These are phyloP conservation scores for Ennomos erosarius DNA, from an alignment of 2,888 invertebrate species.

Conservation along the genomic window DNA sequence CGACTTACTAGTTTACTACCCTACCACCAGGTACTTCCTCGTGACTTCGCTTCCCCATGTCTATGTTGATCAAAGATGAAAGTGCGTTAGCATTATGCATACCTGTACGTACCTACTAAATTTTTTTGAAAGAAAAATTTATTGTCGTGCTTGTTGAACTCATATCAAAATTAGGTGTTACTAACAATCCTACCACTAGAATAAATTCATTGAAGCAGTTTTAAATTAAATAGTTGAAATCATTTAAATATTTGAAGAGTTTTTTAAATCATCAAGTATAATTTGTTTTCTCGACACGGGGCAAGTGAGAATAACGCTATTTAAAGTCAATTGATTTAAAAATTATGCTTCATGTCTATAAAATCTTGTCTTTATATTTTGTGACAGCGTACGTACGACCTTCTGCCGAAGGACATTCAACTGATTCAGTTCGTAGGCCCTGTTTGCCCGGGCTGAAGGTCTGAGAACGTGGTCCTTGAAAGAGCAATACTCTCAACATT, in stretches of 20 bases:
- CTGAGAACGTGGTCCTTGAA: conserved; percentile 52
- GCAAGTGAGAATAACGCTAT: too few species aligned
- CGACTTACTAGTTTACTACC: too few species aligned
- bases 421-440: conserved; percentile 47
- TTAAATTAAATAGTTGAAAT: neutral
- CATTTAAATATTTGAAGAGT: neutral
- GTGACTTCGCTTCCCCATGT: conserved; percentile 59
- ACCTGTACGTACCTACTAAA: neutral
- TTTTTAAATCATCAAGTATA: too few species aligned
- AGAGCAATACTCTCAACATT: conserved; percentile 35
- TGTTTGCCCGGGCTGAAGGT: conserved; percentile 57
- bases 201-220: too few species aligned
- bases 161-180: too few species aligned
- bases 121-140: neutral
- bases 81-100: conserved; percentile 42
- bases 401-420: conserved; percentile 54
- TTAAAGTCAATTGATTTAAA: conserved; percentile 4
- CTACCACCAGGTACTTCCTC: conserved; percentile 53
- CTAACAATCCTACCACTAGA: too few species aligned
- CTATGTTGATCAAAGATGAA: conserved; percentile 56
- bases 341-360: neutral
- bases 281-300: too few species aligned
- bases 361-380: conserved; percentile 30
- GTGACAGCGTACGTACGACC: conserved; percentile 46
- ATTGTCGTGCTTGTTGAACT: too few species aligned